These are phyloP conservation scores for Gila orcuttii DNA, from an alignment of 2,113 vertebrate genomes.

Conservation along the genomic window DNA sequence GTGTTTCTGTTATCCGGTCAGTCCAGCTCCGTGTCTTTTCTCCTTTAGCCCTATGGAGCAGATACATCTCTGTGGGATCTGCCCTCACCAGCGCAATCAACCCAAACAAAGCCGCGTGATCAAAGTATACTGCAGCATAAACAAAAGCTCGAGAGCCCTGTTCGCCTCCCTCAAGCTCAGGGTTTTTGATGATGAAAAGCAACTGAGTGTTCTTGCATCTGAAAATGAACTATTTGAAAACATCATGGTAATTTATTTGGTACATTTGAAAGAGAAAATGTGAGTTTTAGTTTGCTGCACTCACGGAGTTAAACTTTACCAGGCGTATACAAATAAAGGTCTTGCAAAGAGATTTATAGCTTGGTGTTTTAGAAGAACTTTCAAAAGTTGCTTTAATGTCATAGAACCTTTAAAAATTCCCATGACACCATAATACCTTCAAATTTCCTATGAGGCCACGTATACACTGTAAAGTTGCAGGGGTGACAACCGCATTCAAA, in stretches of 20 bases:
- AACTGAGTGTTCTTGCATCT: conserved; percentile 24
- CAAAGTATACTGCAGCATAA: conserved; percentile 48
- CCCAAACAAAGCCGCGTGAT: conserved; percentile 45
- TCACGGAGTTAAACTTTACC: background rate
- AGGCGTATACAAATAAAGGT: background rate
- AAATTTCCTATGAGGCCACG: background rate
- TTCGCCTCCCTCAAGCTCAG: conserved; percentile 18
- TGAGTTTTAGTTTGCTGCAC: background rate
- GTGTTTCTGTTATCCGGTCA: conserved; percentile 35
- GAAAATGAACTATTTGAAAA: conserved; percentile 48
- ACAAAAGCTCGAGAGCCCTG: conserved; percentile 38
- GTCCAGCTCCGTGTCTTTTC: conserved; percentile 18
- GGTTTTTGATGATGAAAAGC: conserved; percentile 52
- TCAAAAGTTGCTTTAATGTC: background rate
- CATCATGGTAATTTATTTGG: conserved; percentile 16
- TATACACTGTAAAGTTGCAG: no score
- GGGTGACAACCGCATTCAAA: no score
- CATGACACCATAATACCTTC: background rate
- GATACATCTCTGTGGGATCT: conserved; percentile 26
- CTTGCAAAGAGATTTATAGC: background rate
- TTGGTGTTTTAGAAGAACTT: background rate
- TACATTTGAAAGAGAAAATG: background rate
- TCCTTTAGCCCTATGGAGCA: conserved; percentile 31
- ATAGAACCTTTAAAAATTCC: background rate
- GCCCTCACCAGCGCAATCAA: conserved; percentile 45